Evolutionary conservation across 2,113 vertebrate species (phyloP).

Genomic region (Furnarius figulus): DNA sequence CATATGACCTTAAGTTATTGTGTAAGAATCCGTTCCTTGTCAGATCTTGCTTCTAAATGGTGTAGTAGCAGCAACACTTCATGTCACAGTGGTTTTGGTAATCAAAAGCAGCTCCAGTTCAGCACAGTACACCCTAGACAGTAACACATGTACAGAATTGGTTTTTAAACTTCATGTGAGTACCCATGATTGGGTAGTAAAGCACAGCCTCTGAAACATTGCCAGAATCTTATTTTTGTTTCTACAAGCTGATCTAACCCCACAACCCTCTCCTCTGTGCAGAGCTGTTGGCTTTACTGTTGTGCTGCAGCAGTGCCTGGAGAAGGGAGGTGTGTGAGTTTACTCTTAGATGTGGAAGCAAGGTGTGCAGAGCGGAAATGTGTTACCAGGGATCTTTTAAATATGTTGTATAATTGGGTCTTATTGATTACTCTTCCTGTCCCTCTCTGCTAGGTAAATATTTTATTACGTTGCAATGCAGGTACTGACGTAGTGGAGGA

Average conservation of each 20-base stretch:
- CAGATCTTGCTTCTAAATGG: not conserved
- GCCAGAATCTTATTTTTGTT: not conserved
- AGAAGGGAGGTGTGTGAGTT: not conserved
- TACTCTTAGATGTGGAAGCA: not conserved
- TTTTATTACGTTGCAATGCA: not conserved
- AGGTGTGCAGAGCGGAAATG: not conserved
- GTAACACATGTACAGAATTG: not conserved
- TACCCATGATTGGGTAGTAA: not conserved
- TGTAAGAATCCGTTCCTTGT: not conserved
- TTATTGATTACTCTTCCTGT: not conserved
- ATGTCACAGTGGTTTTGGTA: not conserved
- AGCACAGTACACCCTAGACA: not conserved
- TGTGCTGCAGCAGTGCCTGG: not conserved
- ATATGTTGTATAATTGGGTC: not conserved
- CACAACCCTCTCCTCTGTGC: not conserved
- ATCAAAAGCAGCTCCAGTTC: not conserved
- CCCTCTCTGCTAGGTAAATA: not conserved
- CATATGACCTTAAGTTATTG: not conserved
- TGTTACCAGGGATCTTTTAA: not conserved
- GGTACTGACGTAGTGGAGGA: not conserved
- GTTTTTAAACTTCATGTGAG: not conserved
- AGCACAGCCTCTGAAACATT: not conserved
- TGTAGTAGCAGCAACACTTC: not conserved
- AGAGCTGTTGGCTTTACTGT: not conserved
- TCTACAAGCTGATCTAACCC: not conserved